Evolutionary conservation across 2,113 vertebrate species (phyloP), one percentile per base, ranked within the genome.

Genomic region (Isichthys henryi): DNA sequence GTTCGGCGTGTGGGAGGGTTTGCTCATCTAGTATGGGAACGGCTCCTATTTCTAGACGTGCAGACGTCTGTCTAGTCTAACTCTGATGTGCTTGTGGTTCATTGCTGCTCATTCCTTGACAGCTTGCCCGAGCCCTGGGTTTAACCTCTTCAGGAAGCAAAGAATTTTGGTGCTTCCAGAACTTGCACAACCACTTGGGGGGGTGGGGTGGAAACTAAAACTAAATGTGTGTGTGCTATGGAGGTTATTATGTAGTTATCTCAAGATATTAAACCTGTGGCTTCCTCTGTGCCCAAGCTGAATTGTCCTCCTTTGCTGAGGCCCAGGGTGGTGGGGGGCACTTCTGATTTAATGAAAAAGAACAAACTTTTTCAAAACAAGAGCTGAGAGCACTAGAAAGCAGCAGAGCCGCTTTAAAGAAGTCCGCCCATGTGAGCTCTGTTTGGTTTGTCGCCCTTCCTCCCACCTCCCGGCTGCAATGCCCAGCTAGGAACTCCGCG

Each of bases 281-380:
- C 94, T 92, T 91, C 93, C 90, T 92, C 93, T 93, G 93, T 94
- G 94, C 88, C 94, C 94, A 94, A 94, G 94, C 94, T 94, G 94
- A 95, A 94, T 95, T 94, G 91, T 93, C 90, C 90, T 91, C 92
- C 93, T 49, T 77, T 87, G 66, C 45, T 49, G 50, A 88, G 91
- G 87, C 90, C 86, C 91, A 92, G 95, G 94, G 94, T 94, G 27
- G 23, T 11, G 62, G 90, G 74, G 15, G 31, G 9, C 5, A n/a
- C 4, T 77, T 39, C 17, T 50, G 49, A 9, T 39, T 80, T 80
- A 13, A 46, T 35, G 43, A 80, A 15, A 77, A 77, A 17, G 58
- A 77, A 31, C n/a, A 23, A 53, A 83, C 49, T 11, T 17, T 46
- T 46, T 74, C 23, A 13, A 88, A 70, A 56, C n/a, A 27, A 70